Percentiles rank a stretch among this genome's conserved stretches.
phyloP scores from a whole-genome alignment of 1,140 invertebrate genomes.

The Lordiphosa clarofinis region DNA sequence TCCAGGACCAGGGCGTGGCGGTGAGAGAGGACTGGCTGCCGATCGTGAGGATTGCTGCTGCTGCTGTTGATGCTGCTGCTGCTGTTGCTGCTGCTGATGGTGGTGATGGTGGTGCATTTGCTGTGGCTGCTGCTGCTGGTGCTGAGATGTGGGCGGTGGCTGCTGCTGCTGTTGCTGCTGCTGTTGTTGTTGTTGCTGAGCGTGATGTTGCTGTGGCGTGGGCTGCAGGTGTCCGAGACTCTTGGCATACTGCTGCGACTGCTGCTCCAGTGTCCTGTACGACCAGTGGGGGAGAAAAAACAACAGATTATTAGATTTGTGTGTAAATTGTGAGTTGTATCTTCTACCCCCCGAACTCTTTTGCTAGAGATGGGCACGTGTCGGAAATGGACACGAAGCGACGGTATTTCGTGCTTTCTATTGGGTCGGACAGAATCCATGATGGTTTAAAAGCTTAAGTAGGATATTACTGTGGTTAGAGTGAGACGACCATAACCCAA shows the following conservation, averaged over 20 bases:
- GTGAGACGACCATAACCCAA: too few relatives aligned
- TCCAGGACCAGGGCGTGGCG: constrained; percentile 68
- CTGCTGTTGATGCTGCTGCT: constrained; percentile 52
- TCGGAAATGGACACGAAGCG: too few relatives aligned
- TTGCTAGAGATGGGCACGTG: too few relatives aligned
- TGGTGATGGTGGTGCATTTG: constrained; percentile 44
- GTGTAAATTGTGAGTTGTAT: constrained; percentile 9
- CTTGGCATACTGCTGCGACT: constrained; percentile 67
- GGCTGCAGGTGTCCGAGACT: constrained; percentile 48
- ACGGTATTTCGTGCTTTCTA: too few relatives aligned
- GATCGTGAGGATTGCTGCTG: constrained; percentile 65
- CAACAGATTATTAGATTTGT: constrained; percentile 66
- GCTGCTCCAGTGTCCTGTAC: constrained; percentile 71
- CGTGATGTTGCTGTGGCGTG: constrained; percentile 27
- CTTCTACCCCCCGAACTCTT: too few relatives aligned
- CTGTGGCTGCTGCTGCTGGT: constrained; percentile 52
- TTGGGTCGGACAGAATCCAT: too few relatives aligned
- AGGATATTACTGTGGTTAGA: too few relatives aligned
- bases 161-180: constrained; percentile 39
- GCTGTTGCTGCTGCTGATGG: constrained; percentile 48
- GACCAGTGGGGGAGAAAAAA: constrained; percentile 51
- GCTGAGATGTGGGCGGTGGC: constrained; percentile 50
- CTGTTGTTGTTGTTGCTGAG: constrained; percentile 44
- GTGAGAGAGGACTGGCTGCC: constrained; percentile 75
- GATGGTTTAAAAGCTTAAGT: too few relatives aligned